Base-by-base conservation (phyloP, 2,888 invertebrate genomes). In the Trisateles emortualis region DNA sequence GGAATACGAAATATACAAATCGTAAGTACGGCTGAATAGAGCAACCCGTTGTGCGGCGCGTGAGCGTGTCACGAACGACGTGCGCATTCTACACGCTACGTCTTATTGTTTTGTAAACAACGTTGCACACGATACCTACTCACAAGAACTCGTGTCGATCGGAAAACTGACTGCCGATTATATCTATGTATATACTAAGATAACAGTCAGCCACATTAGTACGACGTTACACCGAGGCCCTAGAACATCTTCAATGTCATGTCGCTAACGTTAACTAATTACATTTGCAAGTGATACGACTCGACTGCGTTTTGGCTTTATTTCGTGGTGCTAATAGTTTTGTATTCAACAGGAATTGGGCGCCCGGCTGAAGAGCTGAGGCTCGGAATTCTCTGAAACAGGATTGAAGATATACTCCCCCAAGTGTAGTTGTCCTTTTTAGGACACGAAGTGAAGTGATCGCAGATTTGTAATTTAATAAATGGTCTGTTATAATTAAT, bases 1-100 rank as follows among this genome's bases (percentile, higher is more conserved):
- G 64, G 65, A 60, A 70, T 72, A 64, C 76, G 72, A 75, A 75
- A 66, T 68, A 65, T 64, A 64, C 76, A 83, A 86, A 71, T 81
- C 83, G 86, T 86, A 86, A 86, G 86, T 86, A 86, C 86, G 85
- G 83, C 80, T 59, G 56, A 73, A 66, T 68, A 64, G 71, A 76
- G 62, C 56, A 54, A 53, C 9, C 59, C 71, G 67, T 58, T 66
- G 61, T 40, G 55, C 64, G 61, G 72, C 67, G 69, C 59, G 64
- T 46, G 16, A 14, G 40, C 41, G 38, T 35, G 45, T 10, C 33
- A 33, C 49, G 44, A 42, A 10, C 48, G 17, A 40, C 24, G 13
- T 29, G 44, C 51, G 44, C 44, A 16, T 22, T 43, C 19, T 8
- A 45, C 16, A 39, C 51, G 43, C 8, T 17, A 19, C 33, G 36